Evolutionary conservation across 2,797 vertebrate genomes (phyloP), one percentile per base, ranked within the genome.

Genomic region (Mionectes olivaceus): DNA sequence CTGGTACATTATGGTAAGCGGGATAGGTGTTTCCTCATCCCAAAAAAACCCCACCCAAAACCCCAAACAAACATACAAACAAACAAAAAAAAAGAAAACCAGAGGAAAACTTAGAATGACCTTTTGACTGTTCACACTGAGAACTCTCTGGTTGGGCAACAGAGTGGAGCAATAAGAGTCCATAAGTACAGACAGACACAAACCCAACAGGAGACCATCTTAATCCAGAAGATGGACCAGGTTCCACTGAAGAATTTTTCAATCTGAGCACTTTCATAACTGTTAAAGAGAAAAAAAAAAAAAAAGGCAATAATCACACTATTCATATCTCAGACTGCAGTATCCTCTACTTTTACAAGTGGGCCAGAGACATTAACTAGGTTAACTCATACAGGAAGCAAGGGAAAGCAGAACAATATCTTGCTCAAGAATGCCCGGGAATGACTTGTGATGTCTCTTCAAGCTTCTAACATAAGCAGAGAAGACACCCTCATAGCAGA

Each of bases 151-250:
- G 98, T 97, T 41, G 99, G 98, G 84, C 98, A 99, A 95, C 99
- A 98, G 89, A 99, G 98, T 11, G 99, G 99, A 22, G 98, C 99
- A 9, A 98, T 19, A 49, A 99, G 98, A 52, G 99, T 99, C 96
- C 98, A 98, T 92, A 99, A 97, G 96, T 99, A 99, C 52, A 99
- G 79, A 52, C 98, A 27, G 55, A 99, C 98, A 89, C 99, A 99
- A 63, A 99, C 90, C 99, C 99, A 99, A 86, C 99, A 99, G 81
- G 99, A 99, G 3, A 86, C 98, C 99, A 99, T 99, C 98, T 99
- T 99, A 96, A 99, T 98, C 99, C 99, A 99, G 98, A 99, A 99
- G 91, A 99, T 98, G 4, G 99, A 99, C 99, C 98, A 98, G 97
- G 98, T 99, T 25, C 98, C 99, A 0, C 98, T 98, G 95, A 99